Percentiles rank a stretch among this genome's conserved stretches.
Evolutionary conservation across 2,888 invertebrate species (phyloP).

Genomic region (Cotesia congregata): DNA sequence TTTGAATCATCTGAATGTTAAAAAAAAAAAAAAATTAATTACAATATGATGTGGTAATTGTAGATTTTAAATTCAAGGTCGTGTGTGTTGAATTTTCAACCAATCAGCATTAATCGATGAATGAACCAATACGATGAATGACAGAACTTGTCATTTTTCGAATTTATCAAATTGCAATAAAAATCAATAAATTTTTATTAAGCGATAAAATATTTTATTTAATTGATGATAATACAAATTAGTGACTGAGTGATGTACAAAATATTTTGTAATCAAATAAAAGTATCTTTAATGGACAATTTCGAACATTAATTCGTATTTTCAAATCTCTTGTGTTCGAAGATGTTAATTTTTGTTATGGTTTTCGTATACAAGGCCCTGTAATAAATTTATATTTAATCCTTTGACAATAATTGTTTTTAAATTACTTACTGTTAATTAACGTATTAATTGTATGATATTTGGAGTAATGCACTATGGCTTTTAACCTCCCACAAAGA

Average conservation of each 20-base stretch:
- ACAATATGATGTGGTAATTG: background rate
- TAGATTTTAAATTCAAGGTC: constrained; percentile 23
- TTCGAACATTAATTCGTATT: background rate
- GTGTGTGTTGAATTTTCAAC: background rate
- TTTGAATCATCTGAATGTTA: background rate
- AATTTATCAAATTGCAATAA: background rate
- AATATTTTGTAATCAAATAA: background rate
- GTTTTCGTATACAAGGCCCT: background rate
- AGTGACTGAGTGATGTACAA: background rate
- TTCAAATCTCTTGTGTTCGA: background rate
- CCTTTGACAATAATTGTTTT: background rate
- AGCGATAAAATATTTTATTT: background rate
- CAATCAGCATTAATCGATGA: constrained; percentile 14
- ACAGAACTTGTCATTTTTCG: background rate
- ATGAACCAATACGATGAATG: constrained; percentile 19
- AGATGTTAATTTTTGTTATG: background rate
- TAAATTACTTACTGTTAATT: constrained; percentile 52
- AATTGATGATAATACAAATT: background rate
- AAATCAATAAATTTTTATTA: background rate
- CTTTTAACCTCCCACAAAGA: constrained; percentile 61
- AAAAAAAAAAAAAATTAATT: background rate
- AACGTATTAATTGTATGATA: constrained; percentile 45
- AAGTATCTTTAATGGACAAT: background rate
- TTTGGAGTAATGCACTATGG: constrained; percentile 47
- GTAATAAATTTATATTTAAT: background rate